These are phyloP conservation scores for Epirrhoe alternata DNA, from an alignment of 2,888 invertebrate species.

Conservation along the genomic window DNA sequence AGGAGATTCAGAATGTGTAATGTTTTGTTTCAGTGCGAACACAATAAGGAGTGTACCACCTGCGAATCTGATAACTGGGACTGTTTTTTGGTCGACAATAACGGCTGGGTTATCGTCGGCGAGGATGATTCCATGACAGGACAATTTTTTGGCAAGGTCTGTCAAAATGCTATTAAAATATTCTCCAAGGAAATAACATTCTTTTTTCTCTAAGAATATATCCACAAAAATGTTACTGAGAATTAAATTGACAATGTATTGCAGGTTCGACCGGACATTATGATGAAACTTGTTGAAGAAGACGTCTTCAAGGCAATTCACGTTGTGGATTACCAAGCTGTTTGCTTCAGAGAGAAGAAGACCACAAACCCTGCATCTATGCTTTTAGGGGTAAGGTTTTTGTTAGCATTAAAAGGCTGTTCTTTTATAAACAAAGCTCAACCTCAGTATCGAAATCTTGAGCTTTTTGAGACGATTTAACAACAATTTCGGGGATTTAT, in stretches of 20 bases:
- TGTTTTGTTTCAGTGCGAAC: constrained; percentile 72
- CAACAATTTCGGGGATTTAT: no score
- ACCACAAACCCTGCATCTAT: constrained; percentile 86
- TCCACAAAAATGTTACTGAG: neutral
- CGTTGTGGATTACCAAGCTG: constrained; percentile 95
- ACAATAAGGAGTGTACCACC: constrained; percentile 74
- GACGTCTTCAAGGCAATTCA: constrained; percentile 90
- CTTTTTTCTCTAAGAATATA: no score
- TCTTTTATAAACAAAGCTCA: no score
- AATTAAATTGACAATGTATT: constrained; percentile 20
- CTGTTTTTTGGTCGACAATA: constrained; percentile 95
- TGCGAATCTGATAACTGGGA: constrained; percentile 87
- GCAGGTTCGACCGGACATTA: constrained; percentile 88
- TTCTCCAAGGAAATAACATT: neutral
- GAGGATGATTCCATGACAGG: constrained; percentile 90
- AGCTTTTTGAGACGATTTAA: no score
- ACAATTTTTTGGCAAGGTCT: constrained; percentile 93
- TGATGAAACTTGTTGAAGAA: constrained; percentile 89
- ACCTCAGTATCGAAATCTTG: no score
- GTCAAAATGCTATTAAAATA: neutral
- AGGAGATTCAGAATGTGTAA: neutral
- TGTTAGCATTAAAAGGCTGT: neutral
- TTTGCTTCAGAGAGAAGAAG: constrained; percentile 90
- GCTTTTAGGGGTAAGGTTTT: constrained; percentile 84
- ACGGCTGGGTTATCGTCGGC: constrained; percentile 94